phyloP scores from a whole-genome alignment of 2,113 vertebrate species.

The Rhynchopsitta pachyrhyncha region DNA sequence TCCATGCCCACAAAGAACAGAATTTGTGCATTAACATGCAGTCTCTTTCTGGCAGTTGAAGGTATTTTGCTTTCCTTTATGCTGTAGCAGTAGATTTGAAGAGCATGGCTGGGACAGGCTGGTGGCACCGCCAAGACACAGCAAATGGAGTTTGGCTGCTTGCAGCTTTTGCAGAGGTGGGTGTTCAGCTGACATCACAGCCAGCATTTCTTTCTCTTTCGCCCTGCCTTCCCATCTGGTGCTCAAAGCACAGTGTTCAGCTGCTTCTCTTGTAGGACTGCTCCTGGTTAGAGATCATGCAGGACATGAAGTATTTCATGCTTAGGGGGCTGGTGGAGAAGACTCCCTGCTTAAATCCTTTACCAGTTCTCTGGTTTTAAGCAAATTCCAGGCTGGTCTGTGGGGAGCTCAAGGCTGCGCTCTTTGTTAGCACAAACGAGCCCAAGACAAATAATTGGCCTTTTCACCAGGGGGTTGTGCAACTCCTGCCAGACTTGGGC shows the following conservation, averaged over 20 bases:
- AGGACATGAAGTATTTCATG: background rate
- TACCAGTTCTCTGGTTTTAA: background rate
- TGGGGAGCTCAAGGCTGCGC: background rate
- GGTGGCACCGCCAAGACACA: background rate
- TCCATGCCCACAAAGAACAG: background rate
- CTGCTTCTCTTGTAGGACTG: background rate
- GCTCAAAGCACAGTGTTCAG: background rate
- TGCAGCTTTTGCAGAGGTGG: background rate
- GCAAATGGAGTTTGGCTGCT: background rate
- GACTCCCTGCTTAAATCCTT: background rate
- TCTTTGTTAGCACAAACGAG: background rate
- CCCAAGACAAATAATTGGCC: background rate
- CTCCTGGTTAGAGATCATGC: background rate
- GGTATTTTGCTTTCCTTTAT: background rate
- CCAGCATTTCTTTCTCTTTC: background rate
- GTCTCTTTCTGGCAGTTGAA: background rate
- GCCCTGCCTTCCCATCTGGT: background rate
- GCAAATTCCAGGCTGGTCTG: background rate
- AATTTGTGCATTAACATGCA: background rate
- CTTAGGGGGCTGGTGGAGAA: background rate
- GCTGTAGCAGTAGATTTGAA: background rate
- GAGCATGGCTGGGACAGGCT: fast-evolving
- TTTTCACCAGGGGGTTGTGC: background rate
- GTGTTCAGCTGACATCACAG: background rate
- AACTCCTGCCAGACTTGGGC: background rate